phyloP scores from a whole-genome alignment of 1,140 invertebrate genomes.

The Heterodera schachtii region DNA sequence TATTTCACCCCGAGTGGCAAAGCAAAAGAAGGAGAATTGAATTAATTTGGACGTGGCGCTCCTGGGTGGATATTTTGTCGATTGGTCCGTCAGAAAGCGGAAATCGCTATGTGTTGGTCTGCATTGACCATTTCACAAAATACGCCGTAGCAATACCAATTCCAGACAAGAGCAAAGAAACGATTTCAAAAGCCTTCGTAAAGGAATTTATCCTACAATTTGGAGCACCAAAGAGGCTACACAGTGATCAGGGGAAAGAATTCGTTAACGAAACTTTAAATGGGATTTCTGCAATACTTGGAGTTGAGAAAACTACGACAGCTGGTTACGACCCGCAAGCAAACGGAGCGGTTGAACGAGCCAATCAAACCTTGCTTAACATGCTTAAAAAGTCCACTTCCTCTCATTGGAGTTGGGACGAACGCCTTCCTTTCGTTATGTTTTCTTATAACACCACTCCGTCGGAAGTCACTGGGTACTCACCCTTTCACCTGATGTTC shows the following conservation, averaged over 20 bases:
- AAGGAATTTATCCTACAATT: not conserved
- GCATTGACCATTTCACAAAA: conserved; percentile 8
- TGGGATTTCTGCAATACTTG: not conserved
- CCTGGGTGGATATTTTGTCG: not conserved
- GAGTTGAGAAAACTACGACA: not conserved
- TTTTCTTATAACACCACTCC: conserved; percentile 10
- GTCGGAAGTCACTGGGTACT: not conserved
- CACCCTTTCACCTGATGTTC: conserved; percentile 2
- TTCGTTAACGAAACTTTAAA: not conserved
- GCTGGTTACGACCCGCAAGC: conserved; percentile 16
- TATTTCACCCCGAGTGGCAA: no score
- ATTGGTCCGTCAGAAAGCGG: not conserved
- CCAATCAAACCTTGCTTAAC: not conserved
- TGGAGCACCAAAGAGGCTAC: not conserved
- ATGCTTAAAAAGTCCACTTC: not conserved
- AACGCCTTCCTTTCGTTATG: not conserved
- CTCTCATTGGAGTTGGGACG: not conserved
- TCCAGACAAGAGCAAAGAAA: not conserved
- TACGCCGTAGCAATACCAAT: not conserved
- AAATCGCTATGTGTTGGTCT: not conserved
- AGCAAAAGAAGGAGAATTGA: no score
- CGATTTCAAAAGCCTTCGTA: not conserved
- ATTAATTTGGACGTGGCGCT: no score
- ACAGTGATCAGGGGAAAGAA: conserved; percentile 12
- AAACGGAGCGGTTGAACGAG: not conserved